Evolutionary conservation across 2,797 vertebrate genomes (phyloP).

Genomic region (Erethizon dorsatum): DNA sequence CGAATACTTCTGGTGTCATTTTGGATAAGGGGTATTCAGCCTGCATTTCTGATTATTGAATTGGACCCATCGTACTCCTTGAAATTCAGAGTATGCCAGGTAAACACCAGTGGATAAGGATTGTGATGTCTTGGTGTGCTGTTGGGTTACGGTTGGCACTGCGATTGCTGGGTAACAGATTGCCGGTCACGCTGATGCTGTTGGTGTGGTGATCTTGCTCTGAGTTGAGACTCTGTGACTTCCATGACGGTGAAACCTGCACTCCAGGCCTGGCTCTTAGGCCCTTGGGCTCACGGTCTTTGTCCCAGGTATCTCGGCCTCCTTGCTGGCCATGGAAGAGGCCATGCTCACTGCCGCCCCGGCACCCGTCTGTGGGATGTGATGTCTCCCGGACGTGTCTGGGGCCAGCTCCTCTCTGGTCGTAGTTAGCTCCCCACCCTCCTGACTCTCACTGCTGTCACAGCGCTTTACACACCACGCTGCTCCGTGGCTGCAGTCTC

Average conservation of each 20-base stretch:
- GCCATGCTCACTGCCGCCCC: no score
- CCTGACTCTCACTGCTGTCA: no score
- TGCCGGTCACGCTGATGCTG: background rate
- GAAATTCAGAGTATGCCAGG: background rate
- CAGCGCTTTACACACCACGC: background rate
- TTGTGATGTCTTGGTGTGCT: background rate
- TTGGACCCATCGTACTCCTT: background rate
- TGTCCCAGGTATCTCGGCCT: background rate
- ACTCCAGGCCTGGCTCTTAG: background rate
- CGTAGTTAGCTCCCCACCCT: no score
- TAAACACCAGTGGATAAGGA: background rate
- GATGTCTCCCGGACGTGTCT: background rate
- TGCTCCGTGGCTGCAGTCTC: background rate
- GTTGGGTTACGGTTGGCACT: no score
- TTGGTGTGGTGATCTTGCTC: background rate
- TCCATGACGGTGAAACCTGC: background rate
- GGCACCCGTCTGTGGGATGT: background rate
- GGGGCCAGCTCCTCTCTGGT: background rate
- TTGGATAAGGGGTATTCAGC: background rate
- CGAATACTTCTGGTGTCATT: background rate
- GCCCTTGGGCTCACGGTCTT: no score
- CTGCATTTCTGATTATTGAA: background rate
- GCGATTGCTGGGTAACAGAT: no score
- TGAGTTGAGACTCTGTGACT: background rate
- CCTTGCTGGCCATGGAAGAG: background rate